Evolutionary conservation across 2,113 vertebrate genomes (phyloP), one percentile per base, ranked within the genome.

Genomic region (Helogale parvula): DNA sequence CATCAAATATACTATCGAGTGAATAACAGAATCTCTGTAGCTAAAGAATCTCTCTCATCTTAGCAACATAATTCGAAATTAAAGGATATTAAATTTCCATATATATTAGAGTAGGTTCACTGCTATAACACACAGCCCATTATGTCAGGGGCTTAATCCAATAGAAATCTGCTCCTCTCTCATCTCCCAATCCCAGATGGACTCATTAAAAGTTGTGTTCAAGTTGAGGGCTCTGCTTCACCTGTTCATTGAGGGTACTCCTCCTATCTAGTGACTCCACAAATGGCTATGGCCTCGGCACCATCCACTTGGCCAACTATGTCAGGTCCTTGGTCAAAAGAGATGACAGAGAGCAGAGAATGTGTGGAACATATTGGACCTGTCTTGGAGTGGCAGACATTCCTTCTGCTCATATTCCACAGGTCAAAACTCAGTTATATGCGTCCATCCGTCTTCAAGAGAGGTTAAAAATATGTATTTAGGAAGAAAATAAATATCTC

Each of bases 281-380:
- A 41, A 27, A 13, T 68, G 25, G 11, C 3, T 50, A 11, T 72
- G 11, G 13, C 35, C 4, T 52, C 33, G 21, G 6, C 47, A 27
- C 57, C 33, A 14, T 57, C 65, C 47, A 3, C 5, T 57, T 14
- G 5, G 4, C 6, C 33, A 41, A n/a, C 3, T 11, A 5, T 35
- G 29, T 79, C 50, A 29, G 8, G 27, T 41, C 63, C 7, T 29
- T 63, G n/a, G 13, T 25, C n/a, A 41, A 17, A 4, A 86, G 10
- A 84, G 7, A 66, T 80, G n/a, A 72, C 6, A 38, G 2, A 76
- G 4, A 71, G 5, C 7, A 71, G 82, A 16, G 23, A 52, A 1
- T 13, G 2, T 19, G 1, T 52, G 16, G 2, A 16, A 4, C 8
- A 19, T 19, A 4, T 25, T 29, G 25, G 10, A 5, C 10, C 31